Percentiles rank a stretch among this genome's conserved stretches.
Conservation (phyloP, 1,140 invertebrate species). For the Bombus sylvicola region DNA sequence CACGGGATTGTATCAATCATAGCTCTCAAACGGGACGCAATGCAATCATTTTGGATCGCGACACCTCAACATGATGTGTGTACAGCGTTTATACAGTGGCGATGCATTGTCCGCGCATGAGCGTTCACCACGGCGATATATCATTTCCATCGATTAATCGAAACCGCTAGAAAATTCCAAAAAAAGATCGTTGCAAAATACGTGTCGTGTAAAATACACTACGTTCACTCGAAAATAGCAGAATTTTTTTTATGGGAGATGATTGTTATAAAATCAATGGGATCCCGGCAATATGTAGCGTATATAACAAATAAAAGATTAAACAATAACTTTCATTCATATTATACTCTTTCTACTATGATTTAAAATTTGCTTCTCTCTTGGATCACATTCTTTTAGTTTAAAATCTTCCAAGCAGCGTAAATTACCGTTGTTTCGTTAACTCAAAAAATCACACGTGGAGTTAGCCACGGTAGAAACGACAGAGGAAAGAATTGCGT, state of each 20-base stretch:
- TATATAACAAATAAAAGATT: not conserved
- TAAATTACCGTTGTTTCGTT: no score
- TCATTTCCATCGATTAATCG: constrained; percentile 41
- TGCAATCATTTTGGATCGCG: constrained; percentile 33
- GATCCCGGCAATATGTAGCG: no score
- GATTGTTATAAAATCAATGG: not conserved
- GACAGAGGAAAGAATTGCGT: not conserved
- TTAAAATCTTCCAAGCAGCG: no score
- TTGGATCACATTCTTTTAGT: no score
- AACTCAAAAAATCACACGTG: not conserved
- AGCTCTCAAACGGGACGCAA: constrained; percentile 14
- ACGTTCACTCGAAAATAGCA: not conserved
- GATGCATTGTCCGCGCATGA: constrained; percentile 17
- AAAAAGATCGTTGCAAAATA: not conserved
- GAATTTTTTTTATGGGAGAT: not conserved
- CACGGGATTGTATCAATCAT: constrained; percentile 36
- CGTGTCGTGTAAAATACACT: not conserved
- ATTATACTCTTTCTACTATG: no score
- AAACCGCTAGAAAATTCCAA: constrained; percentile 1
- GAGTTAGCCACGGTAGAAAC: not conserved
- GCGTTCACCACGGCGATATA: constrained; percentile 28
- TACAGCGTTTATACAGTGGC: constrained; percentile 39
- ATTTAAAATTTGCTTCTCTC: no score
- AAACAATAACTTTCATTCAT: no score
- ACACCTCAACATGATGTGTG: constrained; percentile 44